Conservation (phyloP, 2,797 vertebrate genomes). For the Sternotherus odoratus region DNA sequence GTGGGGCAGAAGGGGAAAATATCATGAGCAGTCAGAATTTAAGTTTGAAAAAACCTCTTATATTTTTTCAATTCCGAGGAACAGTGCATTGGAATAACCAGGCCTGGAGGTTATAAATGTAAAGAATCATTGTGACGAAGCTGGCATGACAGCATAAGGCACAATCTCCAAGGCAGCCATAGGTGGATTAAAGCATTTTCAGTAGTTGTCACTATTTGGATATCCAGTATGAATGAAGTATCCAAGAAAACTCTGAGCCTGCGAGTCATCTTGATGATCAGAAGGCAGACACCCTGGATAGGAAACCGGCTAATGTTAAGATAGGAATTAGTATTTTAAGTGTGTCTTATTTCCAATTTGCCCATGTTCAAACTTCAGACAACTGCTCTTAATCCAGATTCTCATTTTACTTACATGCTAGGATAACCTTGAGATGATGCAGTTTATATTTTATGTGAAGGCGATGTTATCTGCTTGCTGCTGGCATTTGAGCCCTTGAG, state of each 20-base stretch:
- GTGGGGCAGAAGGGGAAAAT: background rate
- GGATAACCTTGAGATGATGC: background rate
- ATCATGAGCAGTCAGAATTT: conserved; percentile 36
- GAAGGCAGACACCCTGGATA: background rate
- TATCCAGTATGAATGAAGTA: background rate
- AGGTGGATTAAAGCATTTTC: background rate
- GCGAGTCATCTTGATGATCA: background rate
- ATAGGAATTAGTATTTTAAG: background rate
- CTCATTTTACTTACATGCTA: background rate
- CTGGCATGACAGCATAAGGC: background rate
- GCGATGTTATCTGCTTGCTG: background rate
- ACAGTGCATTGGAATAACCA: conserved; percentile 42
- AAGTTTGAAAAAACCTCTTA: conserved; percentile 2
- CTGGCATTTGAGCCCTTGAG: background rate
- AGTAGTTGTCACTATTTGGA: background rate
- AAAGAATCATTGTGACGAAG: background rate
- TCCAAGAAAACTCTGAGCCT: background rate
- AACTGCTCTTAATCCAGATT: background rate
- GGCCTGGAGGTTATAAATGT: conserved; percentile 25
- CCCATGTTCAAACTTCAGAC: background rate
- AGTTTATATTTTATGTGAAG: background rate
- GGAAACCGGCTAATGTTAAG: background rate
- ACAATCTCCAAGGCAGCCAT: background rate
- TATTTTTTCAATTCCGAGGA: conserved; percentile 6
- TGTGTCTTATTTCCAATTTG: background rate